Conservation (phyloP, 1,140 invertebrate species). For the Myzus persicae region DNA sequence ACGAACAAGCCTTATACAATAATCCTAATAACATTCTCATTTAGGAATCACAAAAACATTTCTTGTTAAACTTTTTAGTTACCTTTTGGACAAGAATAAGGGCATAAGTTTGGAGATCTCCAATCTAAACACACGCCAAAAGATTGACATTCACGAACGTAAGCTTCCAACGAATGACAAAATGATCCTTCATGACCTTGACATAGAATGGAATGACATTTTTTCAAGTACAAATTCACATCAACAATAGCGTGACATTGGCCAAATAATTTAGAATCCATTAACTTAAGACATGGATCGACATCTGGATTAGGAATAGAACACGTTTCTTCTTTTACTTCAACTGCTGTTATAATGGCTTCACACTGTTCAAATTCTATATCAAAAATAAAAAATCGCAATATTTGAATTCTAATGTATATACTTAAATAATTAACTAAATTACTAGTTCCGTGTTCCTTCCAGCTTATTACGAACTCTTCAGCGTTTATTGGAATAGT, state of each 20-base stretch:
- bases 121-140: conserved; percentile 77
- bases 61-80: neutral
- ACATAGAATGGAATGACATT: conserved; percentile 76
- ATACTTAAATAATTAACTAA: neutral
- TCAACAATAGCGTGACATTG: conserved; percentile 78
- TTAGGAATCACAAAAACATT: neutral
- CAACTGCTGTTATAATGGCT: neutral
- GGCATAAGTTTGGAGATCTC: conserved; percentile 72
- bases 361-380: conserved; percentile 46
- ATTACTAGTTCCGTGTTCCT: conserved; percentile 15
- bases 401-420: neutral
- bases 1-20: conserved; percentile 73
- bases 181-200: conserved; percentile 67
- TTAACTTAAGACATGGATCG: conserved; percentile 20
- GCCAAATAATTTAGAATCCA: conserved; percentile 45
- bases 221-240: conserved; percentile 71
- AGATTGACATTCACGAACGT: conserved; percentile 75
- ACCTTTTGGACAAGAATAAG: conserved; percentile 68
- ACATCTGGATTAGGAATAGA: conserved; percentile 36
- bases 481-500: conserved; percentile 65
- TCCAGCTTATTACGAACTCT: conserved; percentile 72
- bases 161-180: conserved; percentile 75
- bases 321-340: conserved; percentile 32
- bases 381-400: neutral
- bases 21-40: conserved; percentile 65